Evolutionary conservation across 2,797 vertebrate species (phyloP).

Genomic region (Natrix natrix): DNA sequence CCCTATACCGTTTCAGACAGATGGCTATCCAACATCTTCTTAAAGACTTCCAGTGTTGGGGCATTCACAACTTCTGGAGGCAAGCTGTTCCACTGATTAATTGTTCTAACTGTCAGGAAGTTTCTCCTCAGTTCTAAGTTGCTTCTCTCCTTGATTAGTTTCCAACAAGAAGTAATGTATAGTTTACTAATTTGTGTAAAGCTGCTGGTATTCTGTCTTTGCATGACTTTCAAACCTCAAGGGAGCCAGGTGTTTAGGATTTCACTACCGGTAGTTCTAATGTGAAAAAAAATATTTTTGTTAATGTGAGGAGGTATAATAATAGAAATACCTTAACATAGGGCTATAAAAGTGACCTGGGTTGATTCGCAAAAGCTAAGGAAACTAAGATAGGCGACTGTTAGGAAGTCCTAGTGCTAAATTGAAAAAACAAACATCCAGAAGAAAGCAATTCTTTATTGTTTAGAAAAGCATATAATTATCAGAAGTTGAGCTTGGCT

Average conservation of each 20-base stretch:
- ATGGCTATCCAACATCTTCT: too few relatives aligned
- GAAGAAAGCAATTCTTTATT: neutral
- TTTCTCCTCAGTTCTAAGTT: too few relatives aligned
- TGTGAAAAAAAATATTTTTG: neutral
- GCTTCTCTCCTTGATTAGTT: too few relatives aligned
- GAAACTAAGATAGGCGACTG: neutral
- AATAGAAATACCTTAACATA: neutral
- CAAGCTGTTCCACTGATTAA: too few relatives aligned
- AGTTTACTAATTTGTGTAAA: neutral
- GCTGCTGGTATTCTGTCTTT: neutral
- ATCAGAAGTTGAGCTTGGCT: neutral
- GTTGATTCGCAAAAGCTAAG: neutral
- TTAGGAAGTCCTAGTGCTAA: neutral
- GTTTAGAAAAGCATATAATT: neutral
- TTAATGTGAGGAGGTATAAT: neutral
- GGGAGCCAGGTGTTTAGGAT: neutral
- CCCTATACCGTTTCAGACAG: too few relatives aligned
- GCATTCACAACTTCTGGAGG: too few relatives aligned
- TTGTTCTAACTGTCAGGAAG: too few relatives aligned
- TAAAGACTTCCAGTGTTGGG: too few relatives aligned
- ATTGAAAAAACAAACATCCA: neutral
- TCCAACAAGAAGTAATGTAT: too few relatives aligned
- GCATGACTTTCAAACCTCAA: neutral
- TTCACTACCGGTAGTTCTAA: neutral
- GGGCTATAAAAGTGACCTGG: neutral